Percentiles rank a stretch among this genome's conserved stretches.
phyloP scores from a whole-genome alignment of 1,140 invertebrate species.

The Trissolcus basalis region DNA sequence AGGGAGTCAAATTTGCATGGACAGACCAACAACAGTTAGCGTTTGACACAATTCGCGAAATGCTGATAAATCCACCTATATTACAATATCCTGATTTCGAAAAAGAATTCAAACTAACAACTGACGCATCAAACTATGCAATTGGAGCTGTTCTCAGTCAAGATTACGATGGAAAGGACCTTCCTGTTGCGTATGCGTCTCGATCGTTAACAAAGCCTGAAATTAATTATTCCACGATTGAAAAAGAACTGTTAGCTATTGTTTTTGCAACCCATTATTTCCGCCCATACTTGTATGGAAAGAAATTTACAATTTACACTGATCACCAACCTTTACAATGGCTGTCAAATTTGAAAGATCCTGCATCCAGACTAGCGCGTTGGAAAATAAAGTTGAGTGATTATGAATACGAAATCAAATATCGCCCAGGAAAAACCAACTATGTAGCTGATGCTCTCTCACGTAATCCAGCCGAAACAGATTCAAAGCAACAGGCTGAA shows the following conservation, averaged over 20 bases:
- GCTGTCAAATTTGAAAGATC: neutral
- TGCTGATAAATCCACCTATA: conserved; percentile 62
- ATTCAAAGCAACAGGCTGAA: too few relatives aligned
- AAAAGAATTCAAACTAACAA: conserved; percentile 66
- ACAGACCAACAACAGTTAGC: conserved; percentile 46
- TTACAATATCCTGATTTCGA: conserved; percentile 66
- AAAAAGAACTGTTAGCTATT: neutral
- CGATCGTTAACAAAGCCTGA: neutral
- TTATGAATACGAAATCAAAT: neutral
- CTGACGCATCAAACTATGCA: conserved; percentile 59
- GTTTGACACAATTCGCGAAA: conserved; percentile 61
- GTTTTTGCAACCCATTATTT: neutral
- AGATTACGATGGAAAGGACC: neutral
- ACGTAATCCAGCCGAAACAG: too few relatives aligned
- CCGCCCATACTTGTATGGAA: neutral
- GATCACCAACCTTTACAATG: neutral
- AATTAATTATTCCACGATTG: neutral
- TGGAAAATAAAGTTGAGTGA: neutral
- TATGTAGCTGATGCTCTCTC: neutral
- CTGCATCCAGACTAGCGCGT: neutral
- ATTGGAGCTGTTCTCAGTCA: neutral
- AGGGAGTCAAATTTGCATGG: conserved; percentile 61
- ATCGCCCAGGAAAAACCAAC: neutral
- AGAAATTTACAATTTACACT: neutral
- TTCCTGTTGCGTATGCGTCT: neutral